Percentiles rank a stretch among this genome's conserved stretches.
These are phyloP conservation scores for Coregonus sp. DNA, from an alignment of 2,797 vertebrate genomes.

Conservation along the genomic window DNA sequence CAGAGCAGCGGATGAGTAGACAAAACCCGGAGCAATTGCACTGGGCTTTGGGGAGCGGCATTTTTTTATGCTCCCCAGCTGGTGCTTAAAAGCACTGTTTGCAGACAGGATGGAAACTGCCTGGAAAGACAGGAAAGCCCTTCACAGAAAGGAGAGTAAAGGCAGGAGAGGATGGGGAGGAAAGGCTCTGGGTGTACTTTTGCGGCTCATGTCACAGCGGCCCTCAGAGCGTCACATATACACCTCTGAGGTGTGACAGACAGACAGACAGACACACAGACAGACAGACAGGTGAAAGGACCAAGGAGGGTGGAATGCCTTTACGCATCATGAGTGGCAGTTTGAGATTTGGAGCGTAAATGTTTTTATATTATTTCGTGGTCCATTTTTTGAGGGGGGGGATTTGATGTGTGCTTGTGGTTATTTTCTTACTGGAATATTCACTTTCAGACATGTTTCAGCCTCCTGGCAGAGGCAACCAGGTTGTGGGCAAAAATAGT, in stretches of 20 bases:
- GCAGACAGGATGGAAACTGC: conserved; percentile 35
- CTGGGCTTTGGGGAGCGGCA: conserved; percentile 77
- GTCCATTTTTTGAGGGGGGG: background rate
- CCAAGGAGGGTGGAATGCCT: conserved; percentile 41
- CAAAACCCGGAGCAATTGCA: conserved; percentile 82
- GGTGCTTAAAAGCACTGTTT: conserved; percentile 34
- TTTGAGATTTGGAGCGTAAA: conserved; percentile 29
- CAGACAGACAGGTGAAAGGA: too few relatives aligned
- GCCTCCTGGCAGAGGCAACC: too few relatives aligned
- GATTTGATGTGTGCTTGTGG: too few relatives aligned
- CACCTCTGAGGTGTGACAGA: conserved; percentile 30
- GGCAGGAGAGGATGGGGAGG: conserved; percentile 15
- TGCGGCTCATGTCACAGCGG: conserved; percentile 63
- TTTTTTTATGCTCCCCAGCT: conserved; percentile 57
- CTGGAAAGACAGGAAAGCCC: conserved; percentile 37
- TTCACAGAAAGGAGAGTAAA: conserved; percentile 35
- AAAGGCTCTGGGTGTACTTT: conserved; percentile 68
- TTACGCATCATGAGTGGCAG: conserved; percentile 46
- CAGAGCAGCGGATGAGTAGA: conserved; percentile 75
- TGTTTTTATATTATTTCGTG: conserved; percentile 16
- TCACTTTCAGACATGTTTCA: too few relatives aligned
- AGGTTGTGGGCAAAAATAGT: too few relatives aligned
- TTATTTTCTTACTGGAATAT: too few relatives aligned
- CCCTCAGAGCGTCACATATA: conserved; percentile 52
- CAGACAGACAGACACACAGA: conserved; percentile 40